A percentile compares a stretch with the other conserved stretches of the same genome.
phyloP scores from a whole-genome alignment of 2,888 invertebrate genomes.

The Altica lythri region DNA sequence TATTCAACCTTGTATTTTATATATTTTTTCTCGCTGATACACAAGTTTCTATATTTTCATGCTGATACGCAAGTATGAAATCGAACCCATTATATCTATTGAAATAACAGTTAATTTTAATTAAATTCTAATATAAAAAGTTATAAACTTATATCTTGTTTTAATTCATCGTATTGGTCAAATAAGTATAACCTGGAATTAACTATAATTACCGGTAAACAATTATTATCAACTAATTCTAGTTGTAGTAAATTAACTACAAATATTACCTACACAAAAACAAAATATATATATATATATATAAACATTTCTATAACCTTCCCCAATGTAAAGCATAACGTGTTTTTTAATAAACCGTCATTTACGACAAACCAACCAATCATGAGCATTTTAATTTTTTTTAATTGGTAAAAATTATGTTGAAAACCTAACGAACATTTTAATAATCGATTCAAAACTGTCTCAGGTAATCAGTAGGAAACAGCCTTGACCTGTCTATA shows the following conservation, averaged over 20 bases:
- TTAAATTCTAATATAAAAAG: no score
- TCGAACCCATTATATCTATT: no score
- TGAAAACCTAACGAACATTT: slow-evolving; percentile 20
- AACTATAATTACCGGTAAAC: slow-evolving; percentile 1
- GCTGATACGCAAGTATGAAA: no score
- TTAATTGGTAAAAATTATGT: slow-evolving; percentile 27
- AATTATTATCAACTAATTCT: slow-evolving; percentile 13
- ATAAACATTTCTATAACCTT: slow-evolving; percentile 27
- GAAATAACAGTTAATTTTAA: no score
- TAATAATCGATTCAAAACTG: slow-evolving; percentile 24
- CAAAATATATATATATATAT: no score
- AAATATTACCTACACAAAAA: slow-evolving; percentile 24
- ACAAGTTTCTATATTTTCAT: no score
- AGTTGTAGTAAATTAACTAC: slow-evolving; percentile 3
- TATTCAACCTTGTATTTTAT: no score
- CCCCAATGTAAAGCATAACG: slow-evolving; percentile 22
- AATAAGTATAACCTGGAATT: no score
- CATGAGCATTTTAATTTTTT: slow-evolving; percentile 9
- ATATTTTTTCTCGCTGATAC: no score
- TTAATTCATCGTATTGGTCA: no score
- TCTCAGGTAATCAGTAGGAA: slow-evolving; percentile 26
- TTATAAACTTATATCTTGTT: no score
- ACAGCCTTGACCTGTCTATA: slow-evolving; percentile 24
- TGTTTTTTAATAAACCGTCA: slow-evolving; percentile 19
- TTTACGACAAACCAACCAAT: slow-evolving; percentile 12